phyloP scores from a whole-genome alignment of 2,797 vertebrate species.

The Spinibarbus caldwelli region DNA sequence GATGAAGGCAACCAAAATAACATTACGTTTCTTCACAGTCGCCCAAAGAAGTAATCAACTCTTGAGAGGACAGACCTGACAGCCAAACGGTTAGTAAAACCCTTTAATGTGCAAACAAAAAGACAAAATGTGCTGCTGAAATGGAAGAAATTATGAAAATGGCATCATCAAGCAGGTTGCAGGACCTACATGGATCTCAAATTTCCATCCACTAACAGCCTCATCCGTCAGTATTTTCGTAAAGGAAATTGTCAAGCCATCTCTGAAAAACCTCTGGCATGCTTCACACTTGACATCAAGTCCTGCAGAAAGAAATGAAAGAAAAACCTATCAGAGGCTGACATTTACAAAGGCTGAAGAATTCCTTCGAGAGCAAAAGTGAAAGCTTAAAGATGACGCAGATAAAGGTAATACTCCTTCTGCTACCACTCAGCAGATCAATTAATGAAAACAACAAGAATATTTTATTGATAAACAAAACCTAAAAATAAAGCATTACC shows the following conservation, averaged over 20 bases:
- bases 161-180: neutral
- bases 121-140: neutral
- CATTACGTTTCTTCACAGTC: conserved; percentile 58
- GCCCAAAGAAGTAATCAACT: conserved; percentile 58
- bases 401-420: neutral
- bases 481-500: conserved; percentile 74
- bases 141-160: neutral
- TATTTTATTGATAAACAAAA: neutral
- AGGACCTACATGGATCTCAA: conserved; percentile 97
- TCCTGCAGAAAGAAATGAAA: conserved; percentile 76
- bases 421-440: neutral
- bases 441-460: neutral
- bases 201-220: conserved; percentile 99
- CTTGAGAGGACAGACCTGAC: conserved; percentile 9
- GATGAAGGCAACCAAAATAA: conserved; percentile 62
- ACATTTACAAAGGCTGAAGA: conserved; percentile 35
- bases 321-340: neutral
- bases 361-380: conserved; percentile 3
- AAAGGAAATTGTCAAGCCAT: conserved; percentile 98
- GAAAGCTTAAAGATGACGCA: conserved; percentile 12
- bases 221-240: conserved; percentile 99
- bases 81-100: conserved; percentile 24
- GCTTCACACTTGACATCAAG: conserved; percentile 99
- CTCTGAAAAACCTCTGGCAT: conserved; percentile 99
- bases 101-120: conserved; percentile 29